phyloP scores from a whole-genome alignment of 2,113 vertebrate species.

The Pandion haliaetus region DNA sequence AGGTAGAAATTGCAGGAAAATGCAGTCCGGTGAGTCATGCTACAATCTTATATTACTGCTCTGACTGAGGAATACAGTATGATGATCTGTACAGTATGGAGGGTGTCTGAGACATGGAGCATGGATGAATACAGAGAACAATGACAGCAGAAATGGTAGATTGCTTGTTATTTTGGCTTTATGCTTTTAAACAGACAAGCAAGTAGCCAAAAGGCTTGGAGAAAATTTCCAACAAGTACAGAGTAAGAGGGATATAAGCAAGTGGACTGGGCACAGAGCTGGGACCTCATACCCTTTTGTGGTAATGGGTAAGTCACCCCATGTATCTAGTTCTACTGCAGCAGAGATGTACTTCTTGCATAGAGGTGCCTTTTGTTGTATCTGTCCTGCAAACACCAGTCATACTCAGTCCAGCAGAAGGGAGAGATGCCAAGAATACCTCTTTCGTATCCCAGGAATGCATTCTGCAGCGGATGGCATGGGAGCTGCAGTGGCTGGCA shows the following conservation, averaged over 20 bases:
- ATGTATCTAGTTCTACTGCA: not conserved
- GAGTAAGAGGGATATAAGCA: not conserved
- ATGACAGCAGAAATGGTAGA: slow-evolving; percentile 34
- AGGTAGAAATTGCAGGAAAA: not conserved
- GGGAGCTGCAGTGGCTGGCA: not conserved
- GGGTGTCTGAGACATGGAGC: slow-evolving; percentile 34
- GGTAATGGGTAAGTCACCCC: not conserved
- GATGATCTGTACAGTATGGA: slow-evolving; percentile 64
- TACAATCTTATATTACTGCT: not conserved
- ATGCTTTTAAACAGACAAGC: slow-evolving; percentile 42
- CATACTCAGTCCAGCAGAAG: not conserved
- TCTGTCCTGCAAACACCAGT: not conserved
- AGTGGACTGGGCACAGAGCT: not conserved
- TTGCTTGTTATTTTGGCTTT: not conserved
- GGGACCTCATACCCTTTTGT: not conserved
- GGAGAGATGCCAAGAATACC: not conserved
- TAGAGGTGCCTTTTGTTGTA: not conserved
- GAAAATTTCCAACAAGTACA: not conserved
- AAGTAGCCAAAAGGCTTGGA: not conserved
- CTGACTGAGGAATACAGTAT: slow-evolving; percentile 51
- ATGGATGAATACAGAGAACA: slow-evolving; percentile 43
- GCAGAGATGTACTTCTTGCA: not conserved
- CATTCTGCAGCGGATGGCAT: not conserved
- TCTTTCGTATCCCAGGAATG: not conserved
- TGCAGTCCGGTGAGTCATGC: not conserved